Conservation (phyloP, 2,888 invertebrate genomes). For the Tridacna gigas region DNA sequence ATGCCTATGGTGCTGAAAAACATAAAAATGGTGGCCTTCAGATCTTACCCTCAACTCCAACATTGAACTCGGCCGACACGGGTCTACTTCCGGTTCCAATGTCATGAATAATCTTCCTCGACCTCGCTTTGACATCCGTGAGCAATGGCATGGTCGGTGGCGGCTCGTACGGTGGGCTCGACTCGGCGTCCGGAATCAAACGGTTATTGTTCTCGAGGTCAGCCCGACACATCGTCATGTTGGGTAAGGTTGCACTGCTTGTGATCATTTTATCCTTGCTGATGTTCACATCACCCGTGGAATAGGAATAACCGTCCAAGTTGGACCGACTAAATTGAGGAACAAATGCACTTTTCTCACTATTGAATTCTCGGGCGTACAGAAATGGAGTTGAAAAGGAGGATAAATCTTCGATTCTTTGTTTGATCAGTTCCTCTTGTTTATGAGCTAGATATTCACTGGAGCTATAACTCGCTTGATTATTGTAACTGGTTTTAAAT, state of each 20-base stretch:
- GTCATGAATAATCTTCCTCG: slow-evolving; percentile 85
- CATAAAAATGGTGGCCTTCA: neutral
- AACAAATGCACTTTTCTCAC: slow-evolving; percentile 67
- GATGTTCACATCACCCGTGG: slow-evolving; percentile 64
- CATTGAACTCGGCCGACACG: slow-evolving; percentile 80
- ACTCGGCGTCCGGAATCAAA: slow-evolving; percentile 84
- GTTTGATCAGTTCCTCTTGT: slow-evolving; percentile 74
- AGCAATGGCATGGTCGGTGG: slow-evolving; percentile 87
- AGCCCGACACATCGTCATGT: slow-evolving; percentile 73
- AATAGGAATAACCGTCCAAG: slow-evolving; percentile 65
- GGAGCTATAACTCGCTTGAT: slow-evolving; percentile 78
- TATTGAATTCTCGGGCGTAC: slow-evolving; percentile 59
- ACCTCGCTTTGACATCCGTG: slow-evolving; percentile 87
- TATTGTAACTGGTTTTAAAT: slow-evolving; percentile 61
- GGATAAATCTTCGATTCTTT: slow-evolving; percentile 71
- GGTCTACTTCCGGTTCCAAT: slow-evolving; percentile 81
- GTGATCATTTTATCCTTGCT: slow-evolving; percentile 71
- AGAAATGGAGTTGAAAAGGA: slow-evolving; percentile 71
- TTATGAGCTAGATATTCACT: slow-evolving; percentile 84
- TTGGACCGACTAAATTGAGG: slow-evolving; percentile 57
- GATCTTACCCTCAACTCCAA: slow-evolving; percentile 78
- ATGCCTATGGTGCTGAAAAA: no score
- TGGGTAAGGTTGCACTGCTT: slow-evolving; percentile 78
- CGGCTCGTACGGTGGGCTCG: slow-evolving; percentile 79
- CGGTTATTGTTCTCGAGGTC: slow-evolving; percentile 83